Base-by-base conservation (phyloP, 2,888 invertebrate genomes). In the Patella depressa region DNA sequence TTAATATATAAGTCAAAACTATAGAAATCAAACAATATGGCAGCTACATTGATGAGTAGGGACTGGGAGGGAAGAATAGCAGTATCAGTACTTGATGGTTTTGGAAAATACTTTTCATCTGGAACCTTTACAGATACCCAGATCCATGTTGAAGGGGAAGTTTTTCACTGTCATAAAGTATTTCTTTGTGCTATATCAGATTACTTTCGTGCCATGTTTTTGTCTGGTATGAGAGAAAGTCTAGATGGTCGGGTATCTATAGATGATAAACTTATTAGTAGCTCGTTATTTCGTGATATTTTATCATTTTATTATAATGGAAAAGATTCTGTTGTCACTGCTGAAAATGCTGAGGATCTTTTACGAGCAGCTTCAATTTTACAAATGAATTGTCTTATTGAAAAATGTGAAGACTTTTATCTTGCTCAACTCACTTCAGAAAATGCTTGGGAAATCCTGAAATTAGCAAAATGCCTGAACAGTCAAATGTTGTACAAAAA, bases 361-460 rank as follows among this genome's bases (percentile, higher is more conserved):
- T 92, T 97, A 17, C 94, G 95, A 87, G 95, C 95, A 0, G 96
- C 97, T 4, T 97, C 97, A 92, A 96, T 96, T 89, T 94, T 97
- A 74, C 95, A 95, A 85, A 95, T 97, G 87, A 92, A 95, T 72
- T 96, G 96, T 0, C 94, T 97, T 72, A 93, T 96, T 76, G 94
- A 95, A 80, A 93, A 95, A 54, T 97, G 97, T 91, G 95, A 95
- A 87, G 94, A 95, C 59, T 96, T 94, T 88, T 93, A 97, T 65
- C 93, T 94, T 78, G 92, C 92, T 73, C 94, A 94, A 78, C 92
- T 97, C 34, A 94, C 93, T 53, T 94, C 95, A 0, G 94, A 94
- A 83, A 97, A 96, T 90, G 96, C 96, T 89, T 94, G 97, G 82
- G 95, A 96, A 53, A 95, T 97, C 71, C 94, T 96, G 94, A 94